Base-by-base conservation (phyloP, 2,113 vertebrate genomes). In the Sceloporus undulatus region DNA sequence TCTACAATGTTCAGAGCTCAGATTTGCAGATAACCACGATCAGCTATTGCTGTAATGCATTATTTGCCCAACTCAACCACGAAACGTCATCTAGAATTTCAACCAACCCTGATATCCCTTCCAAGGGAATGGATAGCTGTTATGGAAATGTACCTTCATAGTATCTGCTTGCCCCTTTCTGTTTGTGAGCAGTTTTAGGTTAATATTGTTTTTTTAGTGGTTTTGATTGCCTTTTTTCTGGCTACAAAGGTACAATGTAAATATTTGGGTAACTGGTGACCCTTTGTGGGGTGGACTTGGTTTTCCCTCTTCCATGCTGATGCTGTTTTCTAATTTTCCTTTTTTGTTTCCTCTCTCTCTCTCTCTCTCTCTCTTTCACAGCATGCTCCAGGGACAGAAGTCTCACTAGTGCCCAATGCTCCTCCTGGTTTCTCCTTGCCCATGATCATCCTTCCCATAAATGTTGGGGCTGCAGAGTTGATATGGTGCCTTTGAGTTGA, bases 351-450 rank as follows among this genome's bases (percentile, higher is more conserved):
- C n/a, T 29, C 23, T 1, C 19, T 3, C 9, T 5, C 5, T 52
- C 48, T 13, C n/a, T 6, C 23, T 66, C 18, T 59, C 25, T n/a
- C 87, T 27, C 85, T 82, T 87, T 74, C 82, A 56, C 93, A 95
- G 93, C 3, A 87, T 70, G 80, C 89, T 90, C 27, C 56, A 90
- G 1, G 81, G 85, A 82, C 78, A 1, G 73, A 77, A 88, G 88
- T 88, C 92, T 90, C 5, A 82, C 85, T 74, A 89, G 92, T 87
- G 79, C 90, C 86, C 87, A 70, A 56, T 87, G 88, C 85, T 88
- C 89, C 90, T 84, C 89, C 90, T 92, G 87, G n/a, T 89, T 82
- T n/a, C 84, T 91, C 85, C 91, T 92, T 88, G 77, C 89, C 88
- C 92, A 62, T 92, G 80, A 79, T 80, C 42, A 86, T 29, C 90